These are phyloP conservation scores for Anthrax anthrax DNA, from an alignment of 2,888 invertebrate genomes.

Conservation along the genomic window DNA sequence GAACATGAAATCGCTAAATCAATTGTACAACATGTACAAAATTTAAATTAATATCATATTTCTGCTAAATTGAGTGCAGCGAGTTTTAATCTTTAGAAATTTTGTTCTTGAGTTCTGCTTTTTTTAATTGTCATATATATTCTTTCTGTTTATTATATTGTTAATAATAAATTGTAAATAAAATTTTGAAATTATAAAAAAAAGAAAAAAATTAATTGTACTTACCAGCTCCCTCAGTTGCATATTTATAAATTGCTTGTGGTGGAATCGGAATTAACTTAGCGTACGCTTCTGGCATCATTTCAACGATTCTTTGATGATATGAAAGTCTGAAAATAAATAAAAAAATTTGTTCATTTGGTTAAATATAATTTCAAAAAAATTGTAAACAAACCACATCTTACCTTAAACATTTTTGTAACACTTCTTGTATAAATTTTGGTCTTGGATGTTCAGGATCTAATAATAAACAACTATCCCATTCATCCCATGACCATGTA, in stretches of 20 bases:
- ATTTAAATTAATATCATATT: conserved; percentile 7
- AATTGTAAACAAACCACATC: conserved; percentile 1
- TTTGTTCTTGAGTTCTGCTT: too few relatives aligned
- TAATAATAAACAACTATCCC: conserved; percentile 73
- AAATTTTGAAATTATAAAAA: too few relatives aligned
- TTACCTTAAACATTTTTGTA: conserved; percentile 79
- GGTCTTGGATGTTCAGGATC: conserved; percentile 85
- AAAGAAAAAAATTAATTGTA: conserved; percentile 14
- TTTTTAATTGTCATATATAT: too few relatives aligned
- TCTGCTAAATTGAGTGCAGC: too few relatives aligned
- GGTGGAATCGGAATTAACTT: conserved; percentile 74
- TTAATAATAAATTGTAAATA: neutral
- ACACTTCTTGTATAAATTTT: conserved; percentile 84
- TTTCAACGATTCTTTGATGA: conserved; percentile 82
- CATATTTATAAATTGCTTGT: conserved; percentile 79
- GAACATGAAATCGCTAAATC: conserved; percentile 26
- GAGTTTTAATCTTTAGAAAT: too few relatives aligned
- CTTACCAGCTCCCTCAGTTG: conserved; percentile 78
- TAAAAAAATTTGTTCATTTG: neutral
- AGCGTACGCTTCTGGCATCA: conserved; percentile 77
- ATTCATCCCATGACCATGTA: conserved; percentile 97
- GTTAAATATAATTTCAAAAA: conserved; percentile 1
- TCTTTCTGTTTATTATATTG: too few relatives aligned
- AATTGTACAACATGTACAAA: conserved; percentile 32
- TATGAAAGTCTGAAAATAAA: conserved; percentile 63